Conservation (phyloP, 2,888 invertebrate species). For the Idaea straminata region DNA sequence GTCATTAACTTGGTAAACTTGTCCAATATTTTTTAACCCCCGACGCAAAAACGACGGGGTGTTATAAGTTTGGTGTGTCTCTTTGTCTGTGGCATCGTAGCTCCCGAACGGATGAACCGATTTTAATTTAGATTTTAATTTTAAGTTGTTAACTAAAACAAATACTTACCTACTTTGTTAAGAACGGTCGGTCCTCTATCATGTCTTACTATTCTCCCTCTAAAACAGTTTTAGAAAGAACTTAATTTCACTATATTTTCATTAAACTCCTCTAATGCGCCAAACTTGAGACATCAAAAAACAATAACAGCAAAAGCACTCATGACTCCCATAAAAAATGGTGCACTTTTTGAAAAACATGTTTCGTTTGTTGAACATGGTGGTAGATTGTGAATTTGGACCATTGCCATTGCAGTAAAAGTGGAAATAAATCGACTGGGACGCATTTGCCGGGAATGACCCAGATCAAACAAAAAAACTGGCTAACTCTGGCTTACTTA, state of each 20-base stretch:
- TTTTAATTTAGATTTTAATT: too few species aligned
- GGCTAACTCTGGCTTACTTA: slow-evolving; percentile 31
- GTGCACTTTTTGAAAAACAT: slow-evolving; percentile 64
- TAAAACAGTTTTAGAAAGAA: neutral
- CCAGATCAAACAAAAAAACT: slow-evolving; percentile 58
- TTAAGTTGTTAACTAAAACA: neutral
- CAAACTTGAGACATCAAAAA: slow-evolving; percentile 30
- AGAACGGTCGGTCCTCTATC: too few species aligned
- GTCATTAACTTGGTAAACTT: too few species aligned
- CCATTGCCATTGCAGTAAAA: slow-evolving; percentile 76
- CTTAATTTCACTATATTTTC: neutral
- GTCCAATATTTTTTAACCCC: too few species aligned
- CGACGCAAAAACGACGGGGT: too few species aligned
- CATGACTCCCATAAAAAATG: slow-evolving; percentile 39
- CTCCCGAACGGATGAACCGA: too few species aligned
- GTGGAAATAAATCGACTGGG: slow-evolving; percentile 72
- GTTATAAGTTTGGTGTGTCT: too few species aligned
- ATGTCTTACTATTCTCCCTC: neutral
- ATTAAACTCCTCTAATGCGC: slow-evolving; percentile 8
- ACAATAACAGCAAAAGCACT: slow-evolving; percentile 41
- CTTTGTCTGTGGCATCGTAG: too few species aligned
- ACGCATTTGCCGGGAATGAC: slow-evolving; percentile 66
- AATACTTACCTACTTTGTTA: neutral
- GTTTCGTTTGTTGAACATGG: slow-evolving; percentile 64
- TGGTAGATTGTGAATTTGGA: slow-evolving; percentile 71